phyloP scores from a whole-genome alignment of 2,797 vertebrate genomes.

The Acomys russatus region DNA sequence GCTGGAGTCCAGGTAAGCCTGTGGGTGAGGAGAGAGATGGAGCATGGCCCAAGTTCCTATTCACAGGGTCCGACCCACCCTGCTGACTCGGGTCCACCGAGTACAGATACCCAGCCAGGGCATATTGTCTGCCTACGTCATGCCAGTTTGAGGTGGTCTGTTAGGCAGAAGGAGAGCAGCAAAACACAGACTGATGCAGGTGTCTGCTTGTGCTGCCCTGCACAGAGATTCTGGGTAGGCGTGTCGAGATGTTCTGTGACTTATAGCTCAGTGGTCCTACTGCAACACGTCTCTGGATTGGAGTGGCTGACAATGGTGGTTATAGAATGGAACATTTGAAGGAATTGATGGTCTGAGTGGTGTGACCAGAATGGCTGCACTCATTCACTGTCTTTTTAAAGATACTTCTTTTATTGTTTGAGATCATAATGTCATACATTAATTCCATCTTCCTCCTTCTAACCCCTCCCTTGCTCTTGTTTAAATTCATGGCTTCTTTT shows the following conservation, averaged over 20 bases:
- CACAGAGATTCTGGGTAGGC: too few relatives aligned
- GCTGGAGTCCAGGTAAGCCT: not conserved
- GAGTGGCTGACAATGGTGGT: not conserved
- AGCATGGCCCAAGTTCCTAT: not conserved
- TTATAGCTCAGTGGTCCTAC: not conserved
- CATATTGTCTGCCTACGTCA: rapidly evolving
- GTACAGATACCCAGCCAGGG: not conserved
- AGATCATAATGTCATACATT: not conserved
- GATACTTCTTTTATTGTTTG: not conserved
- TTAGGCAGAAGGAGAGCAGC: not conserved
- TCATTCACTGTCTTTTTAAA: not conserved
- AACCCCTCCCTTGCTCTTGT: not conserved
- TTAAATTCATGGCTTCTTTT: not conserved
- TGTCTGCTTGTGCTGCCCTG: not conserved
- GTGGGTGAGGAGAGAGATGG: not conserved
- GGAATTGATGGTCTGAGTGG: not conserved
- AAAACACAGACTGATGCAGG: not conserved
- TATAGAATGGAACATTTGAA: not conserved
- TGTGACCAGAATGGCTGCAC: not conserved
- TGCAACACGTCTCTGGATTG: not conserved
- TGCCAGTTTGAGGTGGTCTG: not conserved
- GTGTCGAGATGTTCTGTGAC: not conserved
- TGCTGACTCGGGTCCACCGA: not conserved
- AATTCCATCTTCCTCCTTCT: not conserved
- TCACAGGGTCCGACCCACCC: not conserved